These are phyloP conservation scores for Neotoxoptera formosana DNA, from an alignment of 1,140 invertebrate species.

Conservation along the genomic window DNA sequence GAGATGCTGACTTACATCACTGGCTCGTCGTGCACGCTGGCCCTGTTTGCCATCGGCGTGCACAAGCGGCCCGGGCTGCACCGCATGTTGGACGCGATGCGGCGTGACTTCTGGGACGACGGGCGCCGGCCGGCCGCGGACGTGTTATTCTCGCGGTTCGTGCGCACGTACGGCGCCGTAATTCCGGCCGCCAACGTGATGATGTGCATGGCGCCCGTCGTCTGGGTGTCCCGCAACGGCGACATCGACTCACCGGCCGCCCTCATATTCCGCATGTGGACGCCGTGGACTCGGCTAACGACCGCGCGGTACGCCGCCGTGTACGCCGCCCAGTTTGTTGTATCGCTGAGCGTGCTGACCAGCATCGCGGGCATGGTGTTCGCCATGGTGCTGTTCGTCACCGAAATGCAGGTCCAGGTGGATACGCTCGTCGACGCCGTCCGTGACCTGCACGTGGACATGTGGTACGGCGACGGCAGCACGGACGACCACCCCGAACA, in stretches of 20 bases:
- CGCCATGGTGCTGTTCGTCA: slow-evolving; percentile 20
- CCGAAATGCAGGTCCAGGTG: not conserved
- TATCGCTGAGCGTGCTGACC: not conserved
- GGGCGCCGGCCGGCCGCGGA: not conserved
- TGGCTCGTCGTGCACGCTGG: not conserved
- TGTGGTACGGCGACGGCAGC: not conserved
- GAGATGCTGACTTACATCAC: slow-evolving; percentile 32
- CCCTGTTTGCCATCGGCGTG: slow-evolving; percentile 2
- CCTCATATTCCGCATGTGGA: slow-evolving; percentile 38
- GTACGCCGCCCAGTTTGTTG: slow-evolving; percentile 10
- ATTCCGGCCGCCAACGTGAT: not conserved
- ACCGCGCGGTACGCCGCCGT: not conserved
- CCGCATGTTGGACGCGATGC: not conserved
- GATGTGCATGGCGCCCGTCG: not conserved
- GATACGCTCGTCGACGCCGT: not conserved
- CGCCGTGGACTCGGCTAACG: not conserved
- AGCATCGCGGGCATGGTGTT: slow-evolving; percentile 25
- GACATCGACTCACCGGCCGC: slow-evolving; percentile 13
- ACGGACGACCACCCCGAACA: not conserved
- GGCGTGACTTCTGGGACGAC: not conserved
- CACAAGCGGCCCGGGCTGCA: not conserved
- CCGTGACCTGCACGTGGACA: not conserved
- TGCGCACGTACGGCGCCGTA: not conserved
- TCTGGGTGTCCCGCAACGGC: not conserved
- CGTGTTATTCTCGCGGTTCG: not conserved